A percentile compares a stretch with the other conserved stretches of the same genome.
Evolutionary conservation across 2,113 vertebrate species (phyloP).

Genomic region (Sinocyclocheilus anshuiensis): DNA sequence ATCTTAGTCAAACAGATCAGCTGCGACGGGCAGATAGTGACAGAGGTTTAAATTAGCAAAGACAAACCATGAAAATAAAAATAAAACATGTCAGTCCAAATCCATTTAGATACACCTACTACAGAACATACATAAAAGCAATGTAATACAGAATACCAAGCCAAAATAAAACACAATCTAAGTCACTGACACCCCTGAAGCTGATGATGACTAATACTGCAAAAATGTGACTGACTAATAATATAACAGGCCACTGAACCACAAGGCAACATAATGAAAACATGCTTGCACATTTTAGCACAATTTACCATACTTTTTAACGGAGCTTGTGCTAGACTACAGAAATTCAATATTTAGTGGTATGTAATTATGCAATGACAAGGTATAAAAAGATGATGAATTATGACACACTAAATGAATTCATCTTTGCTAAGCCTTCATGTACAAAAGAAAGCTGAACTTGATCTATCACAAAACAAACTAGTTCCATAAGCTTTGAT

Average conservation of each 20-base stretch:
- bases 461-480: not conserved
- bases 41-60: constrained; percentile 12
- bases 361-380: not conserved
- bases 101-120: not conserved
- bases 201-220: not conserved
- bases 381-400: not conserved
- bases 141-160: not conserved
- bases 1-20: constrained; percentile 29
- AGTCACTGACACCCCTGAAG: constrained; percentile 29
- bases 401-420: not conserved
- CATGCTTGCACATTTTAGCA: not conserved
- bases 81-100: constrained; percentile 12
- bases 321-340: not conserved
- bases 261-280: not conserved
- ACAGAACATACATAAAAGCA: constrained; percentile 1
- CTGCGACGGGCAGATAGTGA: not conserved
- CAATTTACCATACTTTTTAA: not conserved
- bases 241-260: not conserved
- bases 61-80: constrained; percentile 16
- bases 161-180: not conserved
- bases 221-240: constrained; percentile 26
- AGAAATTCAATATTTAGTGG: not conserved
- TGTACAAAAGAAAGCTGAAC: not conserved
- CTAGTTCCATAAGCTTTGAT: constrained; percentile 6
- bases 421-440: not conserved